Conservation (phyloP, 2,113 vertebrate species). For the Callopanchax toddi region DNA sequence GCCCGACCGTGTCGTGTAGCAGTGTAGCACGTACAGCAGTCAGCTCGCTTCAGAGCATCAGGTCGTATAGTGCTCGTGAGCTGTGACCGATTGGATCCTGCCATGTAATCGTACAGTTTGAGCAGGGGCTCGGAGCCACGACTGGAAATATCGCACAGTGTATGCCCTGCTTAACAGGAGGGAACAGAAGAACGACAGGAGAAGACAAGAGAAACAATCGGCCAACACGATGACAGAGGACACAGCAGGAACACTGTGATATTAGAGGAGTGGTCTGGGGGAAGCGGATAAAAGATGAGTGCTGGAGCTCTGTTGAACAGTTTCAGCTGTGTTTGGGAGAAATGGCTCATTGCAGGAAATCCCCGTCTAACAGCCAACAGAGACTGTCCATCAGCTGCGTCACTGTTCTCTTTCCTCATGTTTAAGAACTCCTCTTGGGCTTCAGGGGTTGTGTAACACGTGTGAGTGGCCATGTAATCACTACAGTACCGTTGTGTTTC, state of each 20-base stretch:
- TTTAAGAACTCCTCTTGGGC: slow-evolving; percentile 7
- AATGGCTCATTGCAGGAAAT: slow-evolving; percentile 70
- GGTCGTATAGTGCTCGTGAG: no score
- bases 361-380: slow-evolving; percentile 46
- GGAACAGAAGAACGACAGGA: no score
- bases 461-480: neutral
- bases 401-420: slow-evolving; percentile 7
- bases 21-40: no score
- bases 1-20: no score
- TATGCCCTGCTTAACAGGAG: no score
- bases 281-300: slow-evolving; percentile 15
- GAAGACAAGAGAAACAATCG: neutral
- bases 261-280: slow-evolving; percentile 29
- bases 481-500: no score
- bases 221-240: slow-evolving; percentile 23
- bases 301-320: slow-evolving; percentile 16
- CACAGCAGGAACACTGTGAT: slow-evolving; percentile 7
- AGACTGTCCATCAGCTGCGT: slow-evolving; percentile 23
- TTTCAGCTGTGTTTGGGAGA: slow-evolving; percentile 51
- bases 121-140: no score
- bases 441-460: neutral
- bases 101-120: no score
- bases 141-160: no score
- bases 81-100: no score
- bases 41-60: no score